These are phyloP conservation scores for Catocala sponsa DNA, from an alignment of 2,888 invertebrate species.

Conservation along the genomic window DNA sequence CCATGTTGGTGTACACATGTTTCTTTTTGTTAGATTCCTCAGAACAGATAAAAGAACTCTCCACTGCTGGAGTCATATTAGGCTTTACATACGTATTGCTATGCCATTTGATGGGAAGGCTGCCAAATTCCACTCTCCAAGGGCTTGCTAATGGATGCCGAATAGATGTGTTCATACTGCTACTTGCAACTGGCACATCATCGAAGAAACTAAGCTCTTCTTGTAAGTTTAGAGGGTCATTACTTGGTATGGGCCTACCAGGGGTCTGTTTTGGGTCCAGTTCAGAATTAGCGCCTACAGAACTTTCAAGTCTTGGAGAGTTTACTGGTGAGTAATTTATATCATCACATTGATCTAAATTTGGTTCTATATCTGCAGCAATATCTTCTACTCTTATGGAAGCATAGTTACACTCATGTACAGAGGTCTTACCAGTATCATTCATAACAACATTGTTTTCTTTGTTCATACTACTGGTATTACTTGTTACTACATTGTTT, in stretches of 20 bases:
- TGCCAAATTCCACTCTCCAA: constrained; percentile 81
- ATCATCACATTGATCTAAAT: constrained; percentile 58
- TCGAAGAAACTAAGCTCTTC: constrained; percentile 79
- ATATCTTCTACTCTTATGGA: constrained; percentile 78
- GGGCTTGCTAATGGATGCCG: constrained; percentile 78
- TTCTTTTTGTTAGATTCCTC: constrained; percentile 71
- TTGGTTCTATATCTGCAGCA: constrained; percentile 72
- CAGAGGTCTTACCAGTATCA: constrained; percentile 35
- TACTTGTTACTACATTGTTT: constrained; percentile 14
- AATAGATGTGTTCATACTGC: constrained; percentile 76
- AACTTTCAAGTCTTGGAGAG: constrained; percentile 59
- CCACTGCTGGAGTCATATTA: constrained; percentile 85
- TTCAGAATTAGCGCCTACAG: constrained; percentile 9
- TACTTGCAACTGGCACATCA: constrained; percentile 79
- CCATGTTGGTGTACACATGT: constrained; percentile 80
- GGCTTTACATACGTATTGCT: constrained; percentile 79
- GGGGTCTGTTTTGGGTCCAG: constrained; percentile 27
- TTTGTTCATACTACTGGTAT: constrained; percentile 2
- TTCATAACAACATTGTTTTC: constrained; percentile 22
- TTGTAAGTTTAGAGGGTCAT: constrained; percentile 74
- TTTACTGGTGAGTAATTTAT: constrained; percentile 79
- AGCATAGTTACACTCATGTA: constrained; percentile 56
- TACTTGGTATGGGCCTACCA: constrained; percentile 37
- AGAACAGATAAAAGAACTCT: constrained; percentile 76
- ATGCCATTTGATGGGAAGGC: constrained; percentile 81